A percentile compares a stretch with the other conserved stretches of the same genome.
Conservation (phyloP, 2,113 vertebrate species). For the Chaetops frenatus region DNA sequence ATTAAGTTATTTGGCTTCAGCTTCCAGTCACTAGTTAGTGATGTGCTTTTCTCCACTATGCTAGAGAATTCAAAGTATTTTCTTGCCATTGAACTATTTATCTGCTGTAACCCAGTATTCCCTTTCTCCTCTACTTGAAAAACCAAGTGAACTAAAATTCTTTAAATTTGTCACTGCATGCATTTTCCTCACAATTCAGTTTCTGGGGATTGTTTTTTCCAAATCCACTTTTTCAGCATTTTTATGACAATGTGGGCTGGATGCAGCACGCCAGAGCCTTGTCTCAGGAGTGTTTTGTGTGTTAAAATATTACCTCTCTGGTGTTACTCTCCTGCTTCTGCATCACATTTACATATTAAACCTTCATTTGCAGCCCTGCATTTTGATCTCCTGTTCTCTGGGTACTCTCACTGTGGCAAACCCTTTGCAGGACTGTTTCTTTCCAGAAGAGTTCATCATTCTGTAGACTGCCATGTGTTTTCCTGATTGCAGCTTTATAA, state of each 20-base stretch:
- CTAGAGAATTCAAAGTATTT: not conserved
- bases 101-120: not conserved
- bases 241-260: not conserved
- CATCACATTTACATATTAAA: not conserved
- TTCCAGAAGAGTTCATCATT: not conserved
- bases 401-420: not conserved
- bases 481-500: not conserved
- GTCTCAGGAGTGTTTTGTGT: not conserved
- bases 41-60: not conserved
- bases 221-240: not conserved
- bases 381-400: not conserved
- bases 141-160: not conserved
- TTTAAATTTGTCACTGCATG: not conserved
- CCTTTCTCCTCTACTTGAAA: not conserved
- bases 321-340: not conserved
- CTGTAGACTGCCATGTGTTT: not conserved
- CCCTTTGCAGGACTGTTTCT: not conserved
- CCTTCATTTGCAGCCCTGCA: not conserved
- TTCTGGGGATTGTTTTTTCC: not conserved
- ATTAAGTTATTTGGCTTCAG: conserved; percentile 17
- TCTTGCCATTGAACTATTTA: not conserved
- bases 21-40: not conserved
- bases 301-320: not conserved
- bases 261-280: not conserved
- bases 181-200: not conserved